These are phyloP conservation scores for Tetramorium alpestre DNA, from an alignment of 1,140 invertebrate genomes.

Conservation along the genomic window DNA sequence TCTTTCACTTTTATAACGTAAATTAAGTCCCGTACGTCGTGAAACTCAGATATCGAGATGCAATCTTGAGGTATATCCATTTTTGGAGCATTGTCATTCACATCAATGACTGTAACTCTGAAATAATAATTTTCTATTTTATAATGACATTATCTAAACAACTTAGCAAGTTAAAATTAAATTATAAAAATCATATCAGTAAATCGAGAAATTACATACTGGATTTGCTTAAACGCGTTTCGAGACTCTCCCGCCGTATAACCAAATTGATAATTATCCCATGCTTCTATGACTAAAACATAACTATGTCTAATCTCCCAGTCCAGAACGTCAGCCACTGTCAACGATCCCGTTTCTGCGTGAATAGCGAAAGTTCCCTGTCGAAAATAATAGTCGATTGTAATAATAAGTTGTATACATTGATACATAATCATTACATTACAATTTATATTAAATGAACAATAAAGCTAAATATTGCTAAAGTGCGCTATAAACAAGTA, in stretches of 20 bases:
- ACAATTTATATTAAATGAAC: background rate
- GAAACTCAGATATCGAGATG: conserved; percentile 94
- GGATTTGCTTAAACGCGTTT: conserved; percentile 96
- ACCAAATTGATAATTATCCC: conserved; percentile 98
- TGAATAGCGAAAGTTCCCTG: conserved; percentile 94
- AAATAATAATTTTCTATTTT: conserved; percentile 69
- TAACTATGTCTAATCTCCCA: conserved; percentile 92
- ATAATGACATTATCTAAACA: background rate
- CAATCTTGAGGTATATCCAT: conserved; percentile 89
- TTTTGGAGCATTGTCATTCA: conserved; percentile 94
- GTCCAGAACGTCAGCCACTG: conserved; percentile 93
- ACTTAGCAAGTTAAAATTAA: background rate
- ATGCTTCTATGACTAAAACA: conserved; percentile 95
- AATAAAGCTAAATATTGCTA: background rate
- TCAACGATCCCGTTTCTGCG: conserved; percentile 93
- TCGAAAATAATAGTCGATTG: conserved; percentile 42
- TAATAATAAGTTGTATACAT: conserved; percentile 87
- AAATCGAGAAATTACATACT: conserved; percentile 86
- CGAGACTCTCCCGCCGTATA: conserved; percentile 95
- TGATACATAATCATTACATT: conserved; percentile 18
- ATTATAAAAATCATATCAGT: background rate
- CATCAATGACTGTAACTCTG: conserved; percentile 90
- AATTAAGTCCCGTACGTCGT: conserved; percentile 92
- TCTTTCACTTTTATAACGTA: conserved; percentile 92
- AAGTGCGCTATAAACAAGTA: no score